Percentiles rank a stretch among this genome's conserved stretches.
phyloP scores from a whole-genome alignment of 1,140 invertebrate species.

The Polypedilum pembai region DNA sequence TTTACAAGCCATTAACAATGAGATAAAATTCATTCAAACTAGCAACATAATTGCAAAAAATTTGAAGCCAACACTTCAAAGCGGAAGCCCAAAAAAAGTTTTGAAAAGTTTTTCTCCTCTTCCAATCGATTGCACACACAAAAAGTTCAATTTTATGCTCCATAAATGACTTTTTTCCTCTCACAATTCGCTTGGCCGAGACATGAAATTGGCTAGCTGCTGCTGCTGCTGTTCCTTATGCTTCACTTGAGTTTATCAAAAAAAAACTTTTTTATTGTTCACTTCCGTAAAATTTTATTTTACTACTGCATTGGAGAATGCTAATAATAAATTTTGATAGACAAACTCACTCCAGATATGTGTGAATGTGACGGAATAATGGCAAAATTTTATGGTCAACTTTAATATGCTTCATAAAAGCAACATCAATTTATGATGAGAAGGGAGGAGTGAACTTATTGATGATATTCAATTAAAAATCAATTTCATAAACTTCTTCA shows the following conservation, averaged over 20 bases:
- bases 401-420: not conserved
- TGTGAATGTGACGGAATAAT: not conserved
- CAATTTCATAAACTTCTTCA: no score
- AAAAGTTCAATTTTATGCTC: conserved; percentile 15
- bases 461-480: not conserved
- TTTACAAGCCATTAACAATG: no score
- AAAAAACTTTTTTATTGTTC: conserved; percentile 7
- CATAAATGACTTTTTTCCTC: conserved; percentile 2
- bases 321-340: conserved; percentile 1
- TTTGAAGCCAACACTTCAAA: not conserved
- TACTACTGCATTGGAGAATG: conserved; percentile 7
- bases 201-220: not conserved
- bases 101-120: not conserved
- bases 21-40: no score
- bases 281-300: conserved; percentile 3
- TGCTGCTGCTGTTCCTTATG: not conserved
- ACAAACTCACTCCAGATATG: not conserved
- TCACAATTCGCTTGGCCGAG: not conserved
- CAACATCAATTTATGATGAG: not conserved
- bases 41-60: not conserved
- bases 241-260: conserved; percentile 18
- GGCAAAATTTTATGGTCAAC: not conserved
- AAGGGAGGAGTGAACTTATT: not conserved
- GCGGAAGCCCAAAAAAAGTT: not conserved
- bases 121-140: conserved; percentile 3